Evolutionary conservation across 2,888 invertebrate genomes (phyloP).

Genomic region (Erebia ligea): DNA sequence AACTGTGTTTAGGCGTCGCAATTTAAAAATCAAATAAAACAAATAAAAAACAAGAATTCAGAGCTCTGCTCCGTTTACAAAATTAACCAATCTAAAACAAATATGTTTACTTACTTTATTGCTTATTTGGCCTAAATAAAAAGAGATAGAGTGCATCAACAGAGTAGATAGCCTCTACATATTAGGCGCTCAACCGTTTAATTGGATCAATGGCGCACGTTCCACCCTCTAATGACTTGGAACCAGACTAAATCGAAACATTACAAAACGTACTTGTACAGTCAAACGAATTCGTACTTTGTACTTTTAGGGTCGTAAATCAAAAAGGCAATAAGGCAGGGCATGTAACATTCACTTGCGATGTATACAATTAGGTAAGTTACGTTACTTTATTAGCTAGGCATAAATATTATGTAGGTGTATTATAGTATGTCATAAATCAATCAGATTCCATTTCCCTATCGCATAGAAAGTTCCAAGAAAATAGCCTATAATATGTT

Average conservation of each 20-base stretch:
- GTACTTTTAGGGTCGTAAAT: conserved; percentile 6
- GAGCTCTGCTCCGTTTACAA: no score
- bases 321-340: conserved; percentile 12
- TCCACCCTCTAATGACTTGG: conserved; percentile 4
- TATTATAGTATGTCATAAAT: conserved; percentile 2
- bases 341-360: conserved; percentile 1
- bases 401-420: conserved; percentile 7
- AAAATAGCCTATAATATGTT: conserved; percentile 23
- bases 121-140: no score
- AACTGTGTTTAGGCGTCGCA: no score
- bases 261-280: background rate
- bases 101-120: no score
- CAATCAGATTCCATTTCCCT: conserved; percentile 4
- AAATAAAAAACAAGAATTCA: no score
- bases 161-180: conserved; percentile 24
- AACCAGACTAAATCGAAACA: background rate
- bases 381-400: conserved; percentile 4
- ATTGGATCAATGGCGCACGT: conserved; percentile 5
- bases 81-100: no score
- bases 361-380: background rate
- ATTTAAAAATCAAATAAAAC: no score
- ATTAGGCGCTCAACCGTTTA: background rate
- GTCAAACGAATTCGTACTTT: background rate
- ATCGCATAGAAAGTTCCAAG: conserved; percentile 20
- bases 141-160: no score